A percentile compares a stretch with the other conserved stretches of the same genome.
Conservation (phyloP, 92 coral and sea anemone species). For the Parazoanthus darwini region DNA sequence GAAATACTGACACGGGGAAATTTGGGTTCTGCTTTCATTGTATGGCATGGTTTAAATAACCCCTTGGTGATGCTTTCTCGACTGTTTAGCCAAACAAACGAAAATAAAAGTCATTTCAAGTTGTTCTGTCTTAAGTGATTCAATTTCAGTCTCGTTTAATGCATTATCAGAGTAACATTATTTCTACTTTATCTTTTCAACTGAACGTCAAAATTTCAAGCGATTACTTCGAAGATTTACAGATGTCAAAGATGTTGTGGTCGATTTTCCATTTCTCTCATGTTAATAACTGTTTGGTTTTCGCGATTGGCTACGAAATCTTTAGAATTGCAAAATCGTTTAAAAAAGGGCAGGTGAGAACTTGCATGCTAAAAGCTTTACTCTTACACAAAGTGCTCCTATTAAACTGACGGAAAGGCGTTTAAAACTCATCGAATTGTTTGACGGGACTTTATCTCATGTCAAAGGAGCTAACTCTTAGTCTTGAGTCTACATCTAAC, state of each 20-base stretch:
- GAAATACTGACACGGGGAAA: neutral
- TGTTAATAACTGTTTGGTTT: slow-evolving; percentile 34
- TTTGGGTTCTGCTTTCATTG: neutral
- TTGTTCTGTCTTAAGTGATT: slow-evolving; percentile 1
- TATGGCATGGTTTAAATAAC: neutral
- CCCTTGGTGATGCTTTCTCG: neutral
- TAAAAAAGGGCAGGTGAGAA: slow-evolving; percentile 29
- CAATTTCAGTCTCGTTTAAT: slow-evolving; percentile 5
- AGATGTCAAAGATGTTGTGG: slow-evolving; percentile 3
- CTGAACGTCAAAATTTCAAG: neutral
- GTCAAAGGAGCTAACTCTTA: slow-evolving; percentile 22
- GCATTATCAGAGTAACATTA: neutral
- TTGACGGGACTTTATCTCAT: slow-evolving; percentile 37
- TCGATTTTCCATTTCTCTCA: slow-evolving; percentile 13
- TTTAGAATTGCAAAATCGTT: slow-evolving; percentile 21
- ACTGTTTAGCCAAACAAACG: neutral
- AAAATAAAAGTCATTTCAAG: slow-evolving; percentile 7
- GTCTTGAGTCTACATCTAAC: slow-evolving; percentile 2
- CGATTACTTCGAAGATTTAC: neutral
- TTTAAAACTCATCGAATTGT: slow-evolving; percentile 38
- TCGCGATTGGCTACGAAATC: neutral
- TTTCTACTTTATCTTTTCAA: slow-evolving; percentile 1
- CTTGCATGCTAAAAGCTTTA: slow-evolving; percentile 32
- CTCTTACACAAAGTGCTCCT: slow-evolving; percentile 34
- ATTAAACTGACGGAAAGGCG: slow-evolving; percentile 42